Percentiles rank a stretch among this genome's conserved stretches.
Conservation (phyloP, 1,140 invertebrate species). For the Drosophila chauvacae region DNA sequence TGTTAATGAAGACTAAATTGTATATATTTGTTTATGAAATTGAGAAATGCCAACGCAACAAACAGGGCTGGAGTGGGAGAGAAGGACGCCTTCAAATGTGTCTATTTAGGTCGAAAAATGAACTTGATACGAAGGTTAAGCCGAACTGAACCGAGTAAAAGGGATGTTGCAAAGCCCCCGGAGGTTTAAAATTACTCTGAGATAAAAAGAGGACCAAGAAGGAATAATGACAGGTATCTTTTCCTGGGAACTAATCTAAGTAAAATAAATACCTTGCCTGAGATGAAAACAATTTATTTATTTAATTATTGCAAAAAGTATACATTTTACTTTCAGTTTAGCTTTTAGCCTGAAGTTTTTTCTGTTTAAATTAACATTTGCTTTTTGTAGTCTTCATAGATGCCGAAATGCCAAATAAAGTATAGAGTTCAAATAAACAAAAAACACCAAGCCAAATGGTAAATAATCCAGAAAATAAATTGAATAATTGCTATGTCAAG, state of each 20-base stretch:
- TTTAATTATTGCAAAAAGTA: background rate
- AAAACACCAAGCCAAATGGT: background rate
- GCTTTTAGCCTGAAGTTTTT: no score
- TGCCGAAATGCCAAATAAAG: background rate
- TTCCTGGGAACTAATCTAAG: slow-evolving; percentile 3
- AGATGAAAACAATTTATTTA: background rate
- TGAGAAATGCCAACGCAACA: slow-evolving; percentile 29
- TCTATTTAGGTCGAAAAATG: slow-evolving; percentile 42
- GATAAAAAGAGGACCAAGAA: background rate
- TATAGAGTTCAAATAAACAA: background rate
- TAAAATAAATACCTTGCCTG: background rate
- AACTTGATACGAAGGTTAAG: slow-evolving; percentile 25
- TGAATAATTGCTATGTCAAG: slow-evolving; percentile 3
- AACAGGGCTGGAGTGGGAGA: background rate
- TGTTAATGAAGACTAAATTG: slow-evolving; percentile 55
- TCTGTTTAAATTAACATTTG: background rate
- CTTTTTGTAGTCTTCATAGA: no score
- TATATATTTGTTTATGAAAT: slow-evolving; percentile 53
- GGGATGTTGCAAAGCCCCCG: background rate
- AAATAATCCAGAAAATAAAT: slow-evolving; percentile 5
- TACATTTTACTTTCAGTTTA: background rate
- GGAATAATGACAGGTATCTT: background rate
- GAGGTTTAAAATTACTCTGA: slow-evolving; percentile 4
- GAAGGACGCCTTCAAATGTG: slow-evolving; percentile 22
- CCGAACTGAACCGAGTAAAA: background rate